Evolutionary conservation across 1,140 invertebrate genomes (phyloP).

Genomic region (Penaeus chinensis): DNA sequence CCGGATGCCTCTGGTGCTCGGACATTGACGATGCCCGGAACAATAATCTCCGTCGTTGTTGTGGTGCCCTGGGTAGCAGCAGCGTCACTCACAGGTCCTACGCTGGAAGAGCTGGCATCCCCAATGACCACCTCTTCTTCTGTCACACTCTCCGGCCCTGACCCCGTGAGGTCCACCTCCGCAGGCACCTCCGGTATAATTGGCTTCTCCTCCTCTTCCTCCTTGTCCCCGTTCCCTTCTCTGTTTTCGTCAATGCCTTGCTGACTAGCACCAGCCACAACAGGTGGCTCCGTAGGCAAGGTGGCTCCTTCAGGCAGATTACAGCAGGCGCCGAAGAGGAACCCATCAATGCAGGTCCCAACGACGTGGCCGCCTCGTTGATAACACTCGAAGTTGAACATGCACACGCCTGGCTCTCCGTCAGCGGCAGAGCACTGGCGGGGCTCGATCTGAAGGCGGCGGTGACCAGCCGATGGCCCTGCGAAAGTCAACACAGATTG

Average conservation of each 20-base stretch:
- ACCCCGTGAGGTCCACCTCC: neutral
- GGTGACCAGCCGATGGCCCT: slow-evolving; percentile 9
- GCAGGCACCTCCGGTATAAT: neutral
- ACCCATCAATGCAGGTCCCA: slow-evolving; percentile 90
- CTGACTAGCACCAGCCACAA: neutral
- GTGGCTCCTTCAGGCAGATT: slow-evolving; percentile 48
- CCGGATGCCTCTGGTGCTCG: too few species aligned
- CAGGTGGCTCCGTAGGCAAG: slow-evolving; percentile 17
- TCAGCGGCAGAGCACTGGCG: slow-evolving; percentile 67
- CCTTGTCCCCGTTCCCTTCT: too few species aligned
- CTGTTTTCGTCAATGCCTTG: too few species aligned
- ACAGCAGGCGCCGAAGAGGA: slow-evolving; percentile 91
- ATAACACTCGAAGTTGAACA: slow-evolving; percentile 93
- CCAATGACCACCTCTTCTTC: neutral
- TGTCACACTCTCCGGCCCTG: neutral
- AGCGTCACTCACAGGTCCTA: too few species aligned
- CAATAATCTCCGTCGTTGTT: too few species aligned
- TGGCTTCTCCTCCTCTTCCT: neutral
- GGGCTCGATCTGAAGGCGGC: slow-evolving; percentile 62
- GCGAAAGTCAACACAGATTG: neutral
- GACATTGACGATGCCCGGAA: too few species aligned
- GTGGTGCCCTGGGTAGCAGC: too few species aligned
- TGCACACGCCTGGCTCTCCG: slow-evolving; percentile 79
- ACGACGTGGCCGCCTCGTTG: slow-evolving; percentile 84
- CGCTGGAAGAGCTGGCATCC: neutral